phyloP scores from a whole-genome alignment of 2,797 vertebrate species.

The Gobio occitaniae region DNA sequence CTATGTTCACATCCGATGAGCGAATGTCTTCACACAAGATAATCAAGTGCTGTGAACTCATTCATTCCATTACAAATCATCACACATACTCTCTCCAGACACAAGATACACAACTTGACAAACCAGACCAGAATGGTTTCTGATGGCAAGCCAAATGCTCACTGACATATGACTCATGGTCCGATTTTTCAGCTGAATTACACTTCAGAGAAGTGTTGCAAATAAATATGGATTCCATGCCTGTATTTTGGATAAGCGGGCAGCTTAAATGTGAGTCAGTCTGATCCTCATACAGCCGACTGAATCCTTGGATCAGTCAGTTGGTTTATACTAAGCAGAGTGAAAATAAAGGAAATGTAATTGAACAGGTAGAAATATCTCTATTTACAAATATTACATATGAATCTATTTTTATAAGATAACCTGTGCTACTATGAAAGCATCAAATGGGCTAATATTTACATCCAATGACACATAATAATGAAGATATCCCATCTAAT shows the following conservation, averaged over 20 bases:
- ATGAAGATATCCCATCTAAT: neutral
- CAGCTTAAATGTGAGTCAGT: slow-evolving; percentile 45
- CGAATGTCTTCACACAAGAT: slow-evolving; percentile 47
- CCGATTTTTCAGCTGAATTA: slow-evolving; percentile 59
- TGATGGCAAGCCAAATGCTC: slow-evolving; percentile 44
- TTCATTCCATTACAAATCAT: slow-evolving; percentile 36
- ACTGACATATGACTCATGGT: slow-evolving; percentile 58
- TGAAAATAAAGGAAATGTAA: slow-evolving; percentile 15
- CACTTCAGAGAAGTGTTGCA: slow-evolving; percentile 50
- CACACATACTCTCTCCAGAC: slow-evolving; percentile 35
- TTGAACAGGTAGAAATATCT: slow-evolving; percentile 17
- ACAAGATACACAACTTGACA: slow-evolving; percentile 24
- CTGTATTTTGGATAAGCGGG: slow-evolving; percentile 41
- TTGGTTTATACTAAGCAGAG: slow-evolving; percentile 31
- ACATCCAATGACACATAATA: neutral
- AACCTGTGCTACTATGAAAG: neutral
- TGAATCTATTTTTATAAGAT: neutral
- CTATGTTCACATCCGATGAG: slow-evolving; percentile 43
- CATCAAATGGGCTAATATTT: neutral
- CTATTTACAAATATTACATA: neutral
- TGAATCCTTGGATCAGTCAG: slow-evolving; percentile 28
- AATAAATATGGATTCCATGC: slow-evolving; percentile 54
- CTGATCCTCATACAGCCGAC: slow-evolving; percentile 26
- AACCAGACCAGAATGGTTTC: slow-evolving; percentile 35
- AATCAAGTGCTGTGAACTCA: slow-evolving; percentile 27